Evolutionary conservation across 2,113 vertebrate species (phyloP), one percentile per base, ranked within the genome.

Genomic region (Hymenochirus boettgeri): DNA sequence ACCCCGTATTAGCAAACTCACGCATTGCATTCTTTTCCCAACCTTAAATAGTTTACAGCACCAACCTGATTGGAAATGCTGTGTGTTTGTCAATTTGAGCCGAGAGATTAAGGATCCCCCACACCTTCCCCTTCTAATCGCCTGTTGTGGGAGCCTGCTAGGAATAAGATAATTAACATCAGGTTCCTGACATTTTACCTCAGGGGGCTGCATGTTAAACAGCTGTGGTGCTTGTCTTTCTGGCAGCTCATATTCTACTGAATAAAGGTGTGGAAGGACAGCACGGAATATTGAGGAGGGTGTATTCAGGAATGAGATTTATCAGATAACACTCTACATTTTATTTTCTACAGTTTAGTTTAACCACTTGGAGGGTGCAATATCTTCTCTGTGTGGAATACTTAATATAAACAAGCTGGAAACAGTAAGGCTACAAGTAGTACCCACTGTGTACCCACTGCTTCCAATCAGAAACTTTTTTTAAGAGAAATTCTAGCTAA

Each of bases 101-200:
- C 2, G 29, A 57, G 29, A 57, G 54, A 57, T 57, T 57, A 57
- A 19, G 54, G 26, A 57, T 57, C 54, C 37, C 54, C 31, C 54
- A 57, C 54, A 57, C 27, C 54, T 57, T 31, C 54, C 13, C 9
- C 54, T 29, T 57, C 54, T 57, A 57, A 57, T 57, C 29, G 54
- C 29, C 54, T 57, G 29, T 57, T 57, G 29, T 37, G 5, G 5
- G 54, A 31, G 29, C 19, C 31, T 35, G 54, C 54, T 35, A 33
- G 54, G 54, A 57, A 29, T 33, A 29, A 57, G 27, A 57, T 57
- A 37, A 57, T 57, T 57, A 29, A 33, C 54, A 57, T 57, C 29
- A 37, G 54, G 54, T 57, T 57, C 8, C 54, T 35, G 54, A 57
- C 54, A 57, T 57, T 31, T 29, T 57, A 57, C 54, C 54, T 35